phyloP scores from a whole-genome alignment of 2,797 vertebrate species.

The Cyclopterus lumpus region DNA sequence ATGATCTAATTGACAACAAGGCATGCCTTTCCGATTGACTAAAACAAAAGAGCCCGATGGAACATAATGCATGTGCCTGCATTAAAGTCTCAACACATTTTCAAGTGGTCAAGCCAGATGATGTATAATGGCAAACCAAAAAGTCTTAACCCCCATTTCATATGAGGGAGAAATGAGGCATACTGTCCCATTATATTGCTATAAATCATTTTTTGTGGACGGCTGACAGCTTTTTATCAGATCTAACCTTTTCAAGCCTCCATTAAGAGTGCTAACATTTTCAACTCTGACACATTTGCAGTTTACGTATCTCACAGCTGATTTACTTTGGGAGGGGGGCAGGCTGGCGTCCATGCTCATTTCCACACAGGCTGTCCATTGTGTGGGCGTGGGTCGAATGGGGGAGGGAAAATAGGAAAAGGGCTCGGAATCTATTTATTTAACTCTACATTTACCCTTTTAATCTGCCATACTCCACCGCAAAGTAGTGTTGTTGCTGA shows the following conservation, averaged over 20 bases:
- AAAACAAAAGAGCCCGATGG: slow-evolving; percentile 62
- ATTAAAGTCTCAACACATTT: slow-evolving; percentile 87
- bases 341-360: slow-evolving; percentile 71
- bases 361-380: slow-evolving; percentile 70
- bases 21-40: slow-evolving; percentile 42
- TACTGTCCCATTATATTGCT: slow-evolving; percentile 96
- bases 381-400: slow-evolving; percentile 43
- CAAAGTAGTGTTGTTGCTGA: slow-evolving; percentile 8
- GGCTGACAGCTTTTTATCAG: slow-evolving; percentile 99
- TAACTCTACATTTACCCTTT: slow-evolving; percentile 46
- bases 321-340: slow-evolving; percentile 92
- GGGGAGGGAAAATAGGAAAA: slow-evolving; percentile 38
- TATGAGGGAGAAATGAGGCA: slow-evolving; percentile 98
- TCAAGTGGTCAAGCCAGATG: slow-evolving; percentile 92
- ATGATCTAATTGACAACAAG: slow-evolving; percentile 42
- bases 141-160: slow-evolving; percentile 94
- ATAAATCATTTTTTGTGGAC: slow-evolving; percentile 97
- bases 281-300: slow-evolving; percentile 96
- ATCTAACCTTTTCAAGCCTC: slow-evolving; percentile 99
- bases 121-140: slow-evolving; percentile 89
- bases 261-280: slow-evolving; percentile 97
- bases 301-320: slow-evolving; percentile 97
- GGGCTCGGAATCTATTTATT: slow-evolving; percentile 47
- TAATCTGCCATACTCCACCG: slow-evolving; percentile 27
- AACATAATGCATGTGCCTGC: slow-evolving; percentile 72